phyloP scores from a whole-genome alignment of 2,888 invertebrate species.

The Octonoba sinensis region DNA sequence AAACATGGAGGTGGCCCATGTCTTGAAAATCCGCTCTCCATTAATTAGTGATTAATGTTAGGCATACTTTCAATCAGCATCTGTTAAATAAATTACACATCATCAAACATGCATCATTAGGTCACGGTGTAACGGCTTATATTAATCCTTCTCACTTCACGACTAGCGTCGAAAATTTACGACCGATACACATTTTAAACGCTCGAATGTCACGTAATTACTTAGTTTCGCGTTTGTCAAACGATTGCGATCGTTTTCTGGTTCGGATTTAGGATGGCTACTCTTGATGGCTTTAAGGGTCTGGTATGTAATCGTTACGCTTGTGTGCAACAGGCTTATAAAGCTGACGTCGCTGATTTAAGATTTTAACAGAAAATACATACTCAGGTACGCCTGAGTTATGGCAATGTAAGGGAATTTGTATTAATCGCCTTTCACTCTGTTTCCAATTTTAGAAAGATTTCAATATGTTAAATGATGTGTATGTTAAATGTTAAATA shows the following conservation, averaged over 20 bases:
- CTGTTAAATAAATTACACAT: conserved; percentile 48
- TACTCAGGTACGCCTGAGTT: no score
- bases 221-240: conserved; percentile 42
- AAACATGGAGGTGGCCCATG: not conserved
- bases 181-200: conserved; percentile 29
- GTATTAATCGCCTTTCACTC: conserved; percentile 22
- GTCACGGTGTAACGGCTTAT: conserved; percentile 17
- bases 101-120: conserved; percentile 49
- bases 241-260: conserved; percentile 38
- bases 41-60: conserved; percentile 22
- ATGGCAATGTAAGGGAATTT: not conserved
- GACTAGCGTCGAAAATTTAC: conserved; percentile 38
- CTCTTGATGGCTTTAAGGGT: not conserved
- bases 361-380: no score
- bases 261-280: conserved; percentile 13
- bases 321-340: conserved; percentile 37
- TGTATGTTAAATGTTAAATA: no score
- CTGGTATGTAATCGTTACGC: not conserved
- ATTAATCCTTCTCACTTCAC: conserved; percentile 32
- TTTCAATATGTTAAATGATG: no score
- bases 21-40: not conserved
- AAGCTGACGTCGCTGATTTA: no score
- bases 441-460: not conserved
- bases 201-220: conserved; percentile 41
- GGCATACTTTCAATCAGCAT: conserved; percentile 44